A percentile compares a stretch with the other conserved stretches of the same genome.
Conservation (phyloP, 1,140 invertebrate genomes). For the Drosophila triauraria region DNA sequence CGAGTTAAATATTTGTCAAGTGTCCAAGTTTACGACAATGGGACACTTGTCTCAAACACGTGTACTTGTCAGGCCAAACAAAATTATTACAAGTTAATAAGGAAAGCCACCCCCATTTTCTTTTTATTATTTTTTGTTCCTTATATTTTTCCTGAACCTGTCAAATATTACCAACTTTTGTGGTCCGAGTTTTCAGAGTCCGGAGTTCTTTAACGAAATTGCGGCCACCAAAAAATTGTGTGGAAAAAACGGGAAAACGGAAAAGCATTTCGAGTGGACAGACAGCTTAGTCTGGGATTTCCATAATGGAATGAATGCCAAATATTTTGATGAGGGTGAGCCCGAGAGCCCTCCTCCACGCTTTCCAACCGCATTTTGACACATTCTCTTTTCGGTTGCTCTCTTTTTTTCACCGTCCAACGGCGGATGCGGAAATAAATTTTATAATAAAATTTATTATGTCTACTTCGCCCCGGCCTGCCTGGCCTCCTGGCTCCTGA, state of each 20-base stretch:
- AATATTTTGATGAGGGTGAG: constrained; percentile 80
- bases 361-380: constrained; percentile 77
- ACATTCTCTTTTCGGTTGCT: constrained; percentile 53
- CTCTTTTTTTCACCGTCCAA: constrained; percentile 2
- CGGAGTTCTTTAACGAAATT: constrained; percentile 54
- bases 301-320: constrained; percentile 83
- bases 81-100: constrained; percentile 55
- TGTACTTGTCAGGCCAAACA: constrained; percentile 75
- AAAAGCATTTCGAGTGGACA: constrained; percentile 41
- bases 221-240: constrained; percentile 16
- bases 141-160: constrained; percentile 28
- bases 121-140: neutral
- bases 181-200: constrained; percentile 55
- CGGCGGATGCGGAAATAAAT: constrained; percentile 68
- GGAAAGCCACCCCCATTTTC: constrained; percentile 9
- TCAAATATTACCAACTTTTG: constrained; percentile 39
- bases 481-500: constrained; percentile 6
- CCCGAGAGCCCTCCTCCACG: neutral
- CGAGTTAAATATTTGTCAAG: constrained; percentile 59
- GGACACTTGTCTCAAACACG: constrained; percentile 81
- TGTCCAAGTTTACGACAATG: constrained; percentile 52
- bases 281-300: constrained; percentile 79
- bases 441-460: constrained; percentile 84
- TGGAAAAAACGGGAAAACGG: constrained; percentile 20
- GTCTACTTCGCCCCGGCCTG: constrained; percentile 61